These are phyloP conservation scores for Scolopax bukidnonensis DNA, from an alignment of 2,797 vertebrate genomes.

Conservation along the genomic window DNA sequence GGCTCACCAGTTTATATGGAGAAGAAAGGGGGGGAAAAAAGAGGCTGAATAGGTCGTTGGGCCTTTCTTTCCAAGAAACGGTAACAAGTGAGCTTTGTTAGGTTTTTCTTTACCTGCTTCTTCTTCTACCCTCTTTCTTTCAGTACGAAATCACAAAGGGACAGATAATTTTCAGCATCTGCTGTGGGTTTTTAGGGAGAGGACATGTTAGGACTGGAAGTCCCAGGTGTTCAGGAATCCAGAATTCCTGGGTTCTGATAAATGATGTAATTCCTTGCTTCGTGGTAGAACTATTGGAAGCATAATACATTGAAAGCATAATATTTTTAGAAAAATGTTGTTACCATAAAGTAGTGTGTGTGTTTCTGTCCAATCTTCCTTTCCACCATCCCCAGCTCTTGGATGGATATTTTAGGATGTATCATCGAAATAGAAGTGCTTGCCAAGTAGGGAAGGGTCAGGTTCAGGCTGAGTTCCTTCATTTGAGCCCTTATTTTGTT, in stretches of 20 bases:
- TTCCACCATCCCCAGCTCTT: not conserved
- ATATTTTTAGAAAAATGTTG: not conserved
- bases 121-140: not conserved
- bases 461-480: not conserved
- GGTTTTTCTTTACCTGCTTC: not conserved
- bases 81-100: not conserved
- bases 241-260: not conserved
- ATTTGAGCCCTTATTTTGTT: not conserved
- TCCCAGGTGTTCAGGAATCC: not conserved
- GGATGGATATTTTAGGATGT: not conserved
- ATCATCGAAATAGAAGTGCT: not conserved
- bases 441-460: not conserved
- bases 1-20: not conserved
- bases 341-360: not conserved
- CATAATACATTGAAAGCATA: not conserved
- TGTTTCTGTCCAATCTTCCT: not conserved
- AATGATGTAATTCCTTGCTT: not conserved
- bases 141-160: not conserved
- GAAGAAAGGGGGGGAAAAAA: not conserved
- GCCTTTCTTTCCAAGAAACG: not conserved
- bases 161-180: not conserved
- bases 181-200: not conserved
- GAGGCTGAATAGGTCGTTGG: not conserved
- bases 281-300: not conserved
- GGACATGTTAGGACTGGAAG: not conserved